Evolutionary conservation across 2,113 vertebrate species (phyloP), one percentile per base, ranked within the genome.

Genomic region (Prunella fulvescens): DNA sequence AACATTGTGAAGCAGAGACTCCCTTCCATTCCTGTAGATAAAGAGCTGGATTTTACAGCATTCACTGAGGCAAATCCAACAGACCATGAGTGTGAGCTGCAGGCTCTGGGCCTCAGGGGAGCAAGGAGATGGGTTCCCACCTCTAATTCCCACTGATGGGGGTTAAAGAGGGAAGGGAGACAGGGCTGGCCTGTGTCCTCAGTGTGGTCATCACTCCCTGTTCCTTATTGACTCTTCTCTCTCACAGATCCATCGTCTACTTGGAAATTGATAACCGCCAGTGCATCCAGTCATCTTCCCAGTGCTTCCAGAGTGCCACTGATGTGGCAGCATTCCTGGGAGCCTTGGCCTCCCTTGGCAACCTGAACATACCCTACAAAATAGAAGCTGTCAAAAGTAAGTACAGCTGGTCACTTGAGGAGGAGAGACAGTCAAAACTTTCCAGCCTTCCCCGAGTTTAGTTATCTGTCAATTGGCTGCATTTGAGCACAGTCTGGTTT

Each of bases 181-280:
- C 0, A 1, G 76, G 37, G 28, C 80, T 81, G 7, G 0, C 12
- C 66, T 8, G 0, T 76, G 89, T 67, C 23, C 35, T 40, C 11
- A 0, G 33, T 2, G 48, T 66, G 69, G 53, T 20, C 66, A 11
- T 50, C 1, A 3, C 80, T 37, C 66, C 10, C 1, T 29, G 58
- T 24, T 48, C 26, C 56, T 65, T 33, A 83, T 14, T 17, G 91
- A 31, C 90, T 51, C 19, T 6, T 35, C 12, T 19, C 31, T 25
- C 19, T 2, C 56, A 7, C 96, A 99, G 99, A 25, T 99, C 99
- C 24, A 97, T 99, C 1, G 99, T 99, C 57, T 98, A 99, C 94
- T 92, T 99, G 97, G 99, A 99, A 95, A 99, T 99, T 2, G 99
- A 99, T 97, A 99, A 99, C 96, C 98, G 99, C 19, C 99, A 99